Evolutionary conservation across 2,113 vertebrate genomes (phyloP).

Genomic region (Pseudorectes ferrugineus): DNA sequence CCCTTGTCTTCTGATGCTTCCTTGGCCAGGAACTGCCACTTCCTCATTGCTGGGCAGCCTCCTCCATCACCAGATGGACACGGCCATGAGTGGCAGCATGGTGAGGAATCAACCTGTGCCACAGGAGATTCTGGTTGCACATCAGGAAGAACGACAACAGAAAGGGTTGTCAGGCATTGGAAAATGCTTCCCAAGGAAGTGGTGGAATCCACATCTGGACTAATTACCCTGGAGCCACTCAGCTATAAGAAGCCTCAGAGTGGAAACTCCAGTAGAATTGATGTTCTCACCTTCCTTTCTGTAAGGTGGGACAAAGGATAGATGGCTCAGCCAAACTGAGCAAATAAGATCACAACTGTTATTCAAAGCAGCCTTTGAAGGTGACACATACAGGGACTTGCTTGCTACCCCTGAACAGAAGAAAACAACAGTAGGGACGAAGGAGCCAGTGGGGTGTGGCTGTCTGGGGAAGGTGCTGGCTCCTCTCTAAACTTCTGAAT

Average conservation of each 20-base stretch:
- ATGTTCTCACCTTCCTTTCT: background rate
- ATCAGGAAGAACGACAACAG: background rate
- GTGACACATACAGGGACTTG: background rate
- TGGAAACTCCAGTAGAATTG: background rate
- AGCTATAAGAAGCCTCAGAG: background rate
- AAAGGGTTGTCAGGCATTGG: background rate
- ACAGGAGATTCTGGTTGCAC: background rate
- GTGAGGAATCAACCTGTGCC: background rate
- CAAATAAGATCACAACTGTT: background rate
- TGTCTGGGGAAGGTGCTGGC: background rate
- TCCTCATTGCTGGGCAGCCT: background rate
- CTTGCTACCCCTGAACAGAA: background rate
- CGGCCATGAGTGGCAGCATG: accelerated
- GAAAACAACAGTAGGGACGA: background rate
- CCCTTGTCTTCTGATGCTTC: accelerated
- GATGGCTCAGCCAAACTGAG: background rate
- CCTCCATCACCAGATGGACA: background rate
- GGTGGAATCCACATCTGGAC: background rate
- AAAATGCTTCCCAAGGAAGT: background rate
- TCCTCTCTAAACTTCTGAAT: background rate
- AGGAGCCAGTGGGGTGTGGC: background rate
- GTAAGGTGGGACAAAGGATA: background rate
- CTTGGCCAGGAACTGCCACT: background rate
- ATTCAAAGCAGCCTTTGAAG: background rate
- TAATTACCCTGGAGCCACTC: background rate